Percentiles rank a stretch among this genome's conserved stretches.
Evolutionary conservation across 2,113 vertebrate genomes (phyloP).

Genomic region (Budorcas taxicolor): DNA sequence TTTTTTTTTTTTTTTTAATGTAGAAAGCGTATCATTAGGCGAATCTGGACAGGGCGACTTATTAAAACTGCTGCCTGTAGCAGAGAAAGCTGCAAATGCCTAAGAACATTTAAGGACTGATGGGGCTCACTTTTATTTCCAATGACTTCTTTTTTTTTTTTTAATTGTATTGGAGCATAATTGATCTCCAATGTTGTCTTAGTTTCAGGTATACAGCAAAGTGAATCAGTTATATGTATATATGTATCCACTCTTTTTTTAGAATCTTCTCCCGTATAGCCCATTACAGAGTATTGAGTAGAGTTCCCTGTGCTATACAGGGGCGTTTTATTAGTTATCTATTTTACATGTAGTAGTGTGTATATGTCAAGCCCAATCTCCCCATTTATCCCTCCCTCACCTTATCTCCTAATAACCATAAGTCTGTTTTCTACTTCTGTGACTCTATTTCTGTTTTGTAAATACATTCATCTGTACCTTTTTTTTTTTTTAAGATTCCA

Average conservation of each 20-base stretch:
- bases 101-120: conserved; percentile 26
- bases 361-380: not conserved
- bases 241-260: not conserved
- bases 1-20: conserved; percentile 75
- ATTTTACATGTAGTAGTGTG: not conserved
- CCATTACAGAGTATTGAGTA: not conserved
- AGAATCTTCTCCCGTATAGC: not conserved
- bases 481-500: not conserved
- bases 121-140: not conserved
- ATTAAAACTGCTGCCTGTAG: conserved; percentile 61
- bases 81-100: conserved; percentile 42
- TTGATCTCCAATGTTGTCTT: not conserved
- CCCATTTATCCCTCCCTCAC: not conserved
- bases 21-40: conserved; percentile 76
- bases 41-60: conserved; percentile 51
- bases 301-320: not conserved
- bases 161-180: not conserved
- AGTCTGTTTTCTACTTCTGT: not conserved
- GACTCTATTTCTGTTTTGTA: not conserved
- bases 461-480: not conserved
- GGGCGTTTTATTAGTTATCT: not conserved
- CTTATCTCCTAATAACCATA: not conserved
- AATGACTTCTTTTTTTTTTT: not conserved
- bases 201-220: not conserved
- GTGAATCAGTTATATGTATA: not conserved